A percentile compares a stretch with the other conserved stretches of the same genome.
Conservation (phyloP, 2,797 vertebrate species). For the Petrocephalus sullivani region DNA sequence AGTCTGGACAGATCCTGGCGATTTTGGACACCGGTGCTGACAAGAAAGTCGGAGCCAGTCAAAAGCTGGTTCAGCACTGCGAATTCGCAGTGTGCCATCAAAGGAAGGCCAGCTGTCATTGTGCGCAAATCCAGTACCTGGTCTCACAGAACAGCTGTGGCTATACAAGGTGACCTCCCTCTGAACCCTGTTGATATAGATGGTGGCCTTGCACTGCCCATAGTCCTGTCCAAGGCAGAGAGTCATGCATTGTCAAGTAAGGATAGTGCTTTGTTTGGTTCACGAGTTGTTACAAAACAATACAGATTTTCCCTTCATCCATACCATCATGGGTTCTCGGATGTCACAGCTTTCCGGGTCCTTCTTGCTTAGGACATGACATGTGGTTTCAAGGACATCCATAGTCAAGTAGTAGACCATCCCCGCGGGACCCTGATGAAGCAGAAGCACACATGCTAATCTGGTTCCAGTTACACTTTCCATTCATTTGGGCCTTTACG, state of each 20-base stretch:
- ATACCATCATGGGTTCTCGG: slow-evolving; percentile 43
- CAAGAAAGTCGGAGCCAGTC: neutral
- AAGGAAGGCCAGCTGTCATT: neutral
- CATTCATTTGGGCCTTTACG: neutral
- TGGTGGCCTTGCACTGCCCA: slow-evolving; percentile 60
- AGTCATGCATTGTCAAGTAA: neutral
- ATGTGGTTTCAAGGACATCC: slow-evolving; percentile 62
- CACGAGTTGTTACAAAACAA: neutral
- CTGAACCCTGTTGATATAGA: slow-evolving; percentile 54
- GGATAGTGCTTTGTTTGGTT: neutral
- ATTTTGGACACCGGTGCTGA: slow-evolving; percentile 47
- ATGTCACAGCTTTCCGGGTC: slow-evolving; percentile 46
- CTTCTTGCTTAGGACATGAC: slow-evolving; percentile 55
- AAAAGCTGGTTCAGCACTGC: neutral
- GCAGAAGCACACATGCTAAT: neutral
- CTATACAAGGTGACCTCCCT: slow-evolving; percentile 60
- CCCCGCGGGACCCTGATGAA: slow-evolving; percentile 32
- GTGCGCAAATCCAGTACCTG: slow-evolving; percentile 46
- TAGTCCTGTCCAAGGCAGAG: slow-evolving; percentile 51
- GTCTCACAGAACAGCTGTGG: slow-evolving; percentile 57
- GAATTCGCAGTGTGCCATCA: neutral
- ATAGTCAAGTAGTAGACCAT: slow-evolving; percentile 56
- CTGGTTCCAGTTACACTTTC: neutral
- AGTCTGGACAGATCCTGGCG: slow-evolving; percentile 40
- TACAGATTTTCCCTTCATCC: slow-evolving; percentile 11